Conservation (phyloP, 92 coral and sea anemone species). For the Porites evermanni region DNA sequence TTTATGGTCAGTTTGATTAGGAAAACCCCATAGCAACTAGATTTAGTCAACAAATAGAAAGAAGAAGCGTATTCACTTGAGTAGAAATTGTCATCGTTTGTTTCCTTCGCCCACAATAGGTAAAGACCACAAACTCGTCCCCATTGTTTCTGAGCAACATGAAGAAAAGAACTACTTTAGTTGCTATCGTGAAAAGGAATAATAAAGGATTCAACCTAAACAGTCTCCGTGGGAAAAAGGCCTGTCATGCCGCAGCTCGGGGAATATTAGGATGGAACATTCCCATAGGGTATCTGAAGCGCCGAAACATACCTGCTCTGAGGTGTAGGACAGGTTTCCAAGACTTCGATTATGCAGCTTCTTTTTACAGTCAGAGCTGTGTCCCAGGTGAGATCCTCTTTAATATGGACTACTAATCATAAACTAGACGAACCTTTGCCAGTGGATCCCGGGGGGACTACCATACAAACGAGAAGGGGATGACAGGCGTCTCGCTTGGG, state of each 20-base stretch:
- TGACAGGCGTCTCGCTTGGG: no score
- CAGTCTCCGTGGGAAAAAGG: constrained; percentile 61
- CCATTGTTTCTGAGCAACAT: constrained; percentile 63
- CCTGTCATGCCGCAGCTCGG: constrained; percentile 86
- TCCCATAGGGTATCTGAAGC: constrained; percentile 77
- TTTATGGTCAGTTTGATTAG: no score
- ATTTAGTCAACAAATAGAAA: no score
- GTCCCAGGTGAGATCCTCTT: constrained; percentile 71
- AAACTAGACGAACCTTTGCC: no score
- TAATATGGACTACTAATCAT: not conserved
- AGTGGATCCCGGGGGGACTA: not conserved
- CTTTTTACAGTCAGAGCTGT: constrained; percentile 75
- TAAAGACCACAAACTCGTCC: constrained; percentile 42
- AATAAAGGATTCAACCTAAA: constrained; percentile 33
- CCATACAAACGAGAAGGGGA: no score
- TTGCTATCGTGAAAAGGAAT: constrained; percentile 77
- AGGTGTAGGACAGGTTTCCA: constrained; percentile 38
- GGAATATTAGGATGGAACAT: constrained; percentile 80
- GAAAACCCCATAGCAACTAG: no score
- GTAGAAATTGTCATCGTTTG: not conserved
- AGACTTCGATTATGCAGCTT: constrained; percentile 55
- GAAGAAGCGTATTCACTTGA: no score
- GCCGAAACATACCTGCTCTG: not conserved
- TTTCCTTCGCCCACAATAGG: constrained; percentile 15
- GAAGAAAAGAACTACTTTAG: constrained; percentile 68